Percentiles rank a stretch among this genome's conserved stretches.
These are phyloP conservation scores for Oenanthe oenanthe DNA, from an alignment of 2,113 vertebrate genomes.

Conservation along the genomic window DNA sequence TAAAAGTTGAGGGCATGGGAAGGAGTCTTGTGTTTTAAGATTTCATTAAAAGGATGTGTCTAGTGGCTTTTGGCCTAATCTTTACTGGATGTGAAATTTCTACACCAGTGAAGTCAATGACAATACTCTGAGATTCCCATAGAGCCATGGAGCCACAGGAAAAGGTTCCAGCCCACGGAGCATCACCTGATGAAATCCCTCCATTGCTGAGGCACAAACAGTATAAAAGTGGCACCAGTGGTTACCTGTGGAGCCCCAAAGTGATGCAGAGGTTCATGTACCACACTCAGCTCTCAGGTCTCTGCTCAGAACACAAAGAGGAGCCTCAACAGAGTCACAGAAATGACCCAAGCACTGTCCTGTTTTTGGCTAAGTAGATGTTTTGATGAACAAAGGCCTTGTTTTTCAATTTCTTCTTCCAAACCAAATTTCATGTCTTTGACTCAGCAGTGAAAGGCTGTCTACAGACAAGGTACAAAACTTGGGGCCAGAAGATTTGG, in stretches of 20 bases:
- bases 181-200: neutral
- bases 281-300: neutral
- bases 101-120: neutral
- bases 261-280: fast-evolving
- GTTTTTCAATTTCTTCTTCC: neutral
- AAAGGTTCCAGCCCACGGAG: neutral
- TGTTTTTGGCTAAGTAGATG: neutral
- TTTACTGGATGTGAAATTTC: neutral
- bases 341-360: fast-evolving
- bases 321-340: neutral
- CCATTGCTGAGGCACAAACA: neutral
- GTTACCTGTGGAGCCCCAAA: neutral
- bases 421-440: neutral
- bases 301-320: neutral
- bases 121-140: neutral
- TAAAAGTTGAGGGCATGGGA: neutral
- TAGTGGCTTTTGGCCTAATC: neutral
- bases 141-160: neutral
- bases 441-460: neutral
- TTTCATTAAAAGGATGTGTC: neutral
- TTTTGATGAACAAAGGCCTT: neutral
- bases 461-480: neutral
- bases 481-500: neutral
- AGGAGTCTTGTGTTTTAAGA: neutral
- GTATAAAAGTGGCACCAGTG: neutral